A percentile compares a stretch with the other conserved stretches of the same genome.
Conservation (phyloP, 2,797 vertebrate genomes). For the Lacerta viridis region DNA sequence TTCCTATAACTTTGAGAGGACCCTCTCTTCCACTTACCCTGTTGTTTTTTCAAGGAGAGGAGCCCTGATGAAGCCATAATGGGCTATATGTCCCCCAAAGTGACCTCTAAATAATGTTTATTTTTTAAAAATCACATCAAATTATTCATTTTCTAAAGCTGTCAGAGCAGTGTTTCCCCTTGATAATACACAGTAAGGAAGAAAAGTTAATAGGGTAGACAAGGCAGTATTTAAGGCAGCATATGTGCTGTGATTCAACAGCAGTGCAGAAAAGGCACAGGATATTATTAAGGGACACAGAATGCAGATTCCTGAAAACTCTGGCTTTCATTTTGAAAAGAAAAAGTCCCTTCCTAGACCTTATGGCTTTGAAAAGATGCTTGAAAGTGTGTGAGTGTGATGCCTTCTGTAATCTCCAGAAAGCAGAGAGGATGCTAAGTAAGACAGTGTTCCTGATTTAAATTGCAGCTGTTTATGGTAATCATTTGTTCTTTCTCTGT, state of each 20-base stretch:
- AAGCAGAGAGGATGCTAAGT: background rate
- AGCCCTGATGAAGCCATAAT: background rate
- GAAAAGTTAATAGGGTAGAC: background rate
- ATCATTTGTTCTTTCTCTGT: background rate
- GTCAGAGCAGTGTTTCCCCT: background rate
- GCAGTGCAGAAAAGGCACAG: background rate
- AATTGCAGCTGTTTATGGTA: background rate
- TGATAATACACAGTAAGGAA: background rate
- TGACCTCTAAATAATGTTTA: background rate
- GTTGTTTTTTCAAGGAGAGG: no score
- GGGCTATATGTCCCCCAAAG: background rate
- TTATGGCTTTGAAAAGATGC: no score
- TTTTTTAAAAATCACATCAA: background rate
- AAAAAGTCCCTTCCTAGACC: background rate
- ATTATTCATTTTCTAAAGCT: background rate
- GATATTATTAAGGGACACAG: no score
- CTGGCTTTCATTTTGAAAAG: background rate
- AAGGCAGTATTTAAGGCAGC: background rate
- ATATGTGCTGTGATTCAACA: no score
- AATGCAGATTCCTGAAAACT: background rate
- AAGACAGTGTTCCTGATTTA: background rate
- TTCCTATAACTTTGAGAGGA: background rate
- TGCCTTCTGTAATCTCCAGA: background rate
- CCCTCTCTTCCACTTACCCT: background rate
- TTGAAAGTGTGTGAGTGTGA: background rate